Conservation (phyloP, 1,140 invertebrate genomes). For the Harlomillsia oculata region DNA sequence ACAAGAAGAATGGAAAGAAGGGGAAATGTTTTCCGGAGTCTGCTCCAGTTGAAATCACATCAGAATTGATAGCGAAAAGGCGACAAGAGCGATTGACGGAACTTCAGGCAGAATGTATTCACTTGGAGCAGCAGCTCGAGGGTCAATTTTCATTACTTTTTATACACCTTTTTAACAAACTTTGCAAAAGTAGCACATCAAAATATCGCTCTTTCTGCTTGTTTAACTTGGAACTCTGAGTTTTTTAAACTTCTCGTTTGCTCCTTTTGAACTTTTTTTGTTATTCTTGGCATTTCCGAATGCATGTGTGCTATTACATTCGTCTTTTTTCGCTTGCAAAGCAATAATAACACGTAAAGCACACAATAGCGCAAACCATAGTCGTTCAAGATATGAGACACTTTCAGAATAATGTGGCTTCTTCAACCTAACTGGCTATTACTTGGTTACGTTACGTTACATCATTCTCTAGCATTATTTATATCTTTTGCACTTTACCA, state of each 20-base stretch:
- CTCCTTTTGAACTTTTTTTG: not conserved
- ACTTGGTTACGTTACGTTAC: too few species aligned
- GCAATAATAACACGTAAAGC: too few species aligned
- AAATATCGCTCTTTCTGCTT: too few species aligned
- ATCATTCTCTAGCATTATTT: too few species aligned
- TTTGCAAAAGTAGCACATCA: too few species aligned
- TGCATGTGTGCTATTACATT: not conserved
- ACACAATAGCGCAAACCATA: too few species aligned
- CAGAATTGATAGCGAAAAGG: constrained; percentile 14
- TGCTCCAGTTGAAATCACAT: constrained; percentile 6
- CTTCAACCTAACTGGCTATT: too few species aligned
- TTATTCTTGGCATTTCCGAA: not conserved
- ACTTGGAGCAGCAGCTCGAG: constrained; percentile 20
- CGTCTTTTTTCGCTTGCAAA: too few species aligned
- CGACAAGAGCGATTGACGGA: constrained; percentile 18
- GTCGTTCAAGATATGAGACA: too few species aligned
- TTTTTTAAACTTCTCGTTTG: not conserved
- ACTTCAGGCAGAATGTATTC: constrained; percentile 15
- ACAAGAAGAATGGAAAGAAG: not conserved
- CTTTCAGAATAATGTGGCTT: too few species aligned
- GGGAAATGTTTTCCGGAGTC: not conserved
- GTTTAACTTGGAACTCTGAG: not conserved
- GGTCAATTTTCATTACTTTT: constrained; percentile 5
- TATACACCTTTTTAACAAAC: not conserved
- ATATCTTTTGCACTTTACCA: too few species aligned